A percentile compares a stretch with the other conserved stretches of the same genome.
phyloP scores from a whole-genome alignment of 1,140 invertebrate species.

The Heterodera schachtii region DNA sequence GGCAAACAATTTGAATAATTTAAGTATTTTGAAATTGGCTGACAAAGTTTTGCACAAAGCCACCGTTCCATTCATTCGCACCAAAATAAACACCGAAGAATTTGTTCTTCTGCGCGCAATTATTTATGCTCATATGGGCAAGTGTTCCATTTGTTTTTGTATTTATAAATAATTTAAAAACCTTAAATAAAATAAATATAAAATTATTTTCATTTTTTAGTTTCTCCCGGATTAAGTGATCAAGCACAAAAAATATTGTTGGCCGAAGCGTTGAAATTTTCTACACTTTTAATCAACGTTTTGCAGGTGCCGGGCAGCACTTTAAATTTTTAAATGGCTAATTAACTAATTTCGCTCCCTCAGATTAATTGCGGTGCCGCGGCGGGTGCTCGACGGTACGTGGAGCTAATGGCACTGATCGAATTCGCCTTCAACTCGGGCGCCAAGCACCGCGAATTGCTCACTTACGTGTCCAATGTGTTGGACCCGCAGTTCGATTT shows the following conservation, averaged over 20 bases:
- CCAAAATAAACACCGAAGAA: too few species aligned
- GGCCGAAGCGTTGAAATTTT: constrained; percentile 3
- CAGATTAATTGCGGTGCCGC: not conserved
- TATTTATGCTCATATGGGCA: constrained; percentile 8
- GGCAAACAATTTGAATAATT: not conserved
- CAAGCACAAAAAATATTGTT: too few species aligned
- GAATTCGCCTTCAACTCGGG: too few species aligned
- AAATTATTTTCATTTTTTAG: not conserved
- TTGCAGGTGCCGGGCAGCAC: not conserved
- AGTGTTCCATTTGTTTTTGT: too few species aligned
- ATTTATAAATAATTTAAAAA: too few species aligned
- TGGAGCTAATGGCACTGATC: too few species aligned
- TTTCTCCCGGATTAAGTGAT: not conserved
- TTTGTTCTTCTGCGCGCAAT: not conserved
- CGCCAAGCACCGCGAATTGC: too few species aligned
- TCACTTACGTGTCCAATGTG: too few species aligned
- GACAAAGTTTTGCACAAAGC: not conserved
- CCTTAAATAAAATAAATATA: too few species aligned
- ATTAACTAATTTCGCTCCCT: not conserved
- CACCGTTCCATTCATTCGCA: too few species aligned
- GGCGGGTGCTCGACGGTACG: not conserved
- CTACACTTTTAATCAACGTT: not conserved
- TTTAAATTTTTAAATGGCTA: too few species aligned
- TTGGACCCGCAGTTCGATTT: too few species aligned
- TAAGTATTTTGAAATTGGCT: constrained; percentile 2